phyloP scores from a whole-genome alignment of 2,888 invertebrate genomes.

The Melanostoma mellinum region DNA sequence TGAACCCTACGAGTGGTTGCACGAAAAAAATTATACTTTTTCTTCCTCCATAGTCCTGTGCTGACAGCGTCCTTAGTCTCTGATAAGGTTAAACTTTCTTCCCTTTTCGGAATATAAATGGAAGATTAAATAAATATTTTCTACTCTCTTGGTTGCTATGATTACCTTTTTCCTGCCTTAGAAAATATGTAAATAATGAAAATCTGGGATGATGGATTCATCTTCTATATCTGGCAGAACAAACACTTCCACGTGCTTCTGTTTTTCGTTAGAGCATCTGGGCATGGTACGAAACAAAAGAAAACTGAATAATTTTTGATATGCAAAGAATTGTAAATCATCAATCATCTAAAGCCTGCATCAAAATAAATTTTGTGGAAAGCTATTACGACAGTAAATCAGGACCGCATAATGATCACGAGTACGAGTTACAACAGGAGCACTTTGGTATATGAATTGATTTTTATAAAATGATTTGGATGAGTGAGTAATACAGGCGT shows the following conservation, averaged over 20 bases:
- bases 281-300: background rate
- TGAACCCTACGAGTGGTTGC: background rate
- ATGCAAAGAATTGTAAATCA: conserved; percentile 26
- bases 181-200: conserved; percentile 33
- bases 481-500: background rate
- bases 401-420: conserved; percentile 38
- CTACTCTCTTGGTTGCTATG: background rate
- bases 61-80: background rate
- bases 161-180: background rate
- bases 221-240: background rate
- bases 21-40: background rate
- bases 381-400: conserved; percentile 47
- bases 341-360: conserved; percentile 50
- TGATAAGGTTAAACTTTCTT: background rate
- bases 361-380: conserved; percentile 13
- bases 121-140: conserved; percentile 24
- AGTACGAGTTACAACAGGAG: too few species aligned
- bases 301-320: conserved; percentile 11
- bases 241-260: background rate
- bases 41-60: background rate
- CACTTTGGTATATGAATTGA: conserved; percentile 11
- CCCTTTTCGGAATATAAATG: conserved; percentile 45
- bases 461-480: conserved; percentile 5
- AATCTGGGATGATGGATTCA: conserved; percentile 11
- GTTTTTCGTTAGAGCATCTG: background rate